These are phyloP conservation scores for Tortrix viridana DNA, from an alignment of 2,888 invertebrate genomes.

Conservation along the genomic window DNA sequence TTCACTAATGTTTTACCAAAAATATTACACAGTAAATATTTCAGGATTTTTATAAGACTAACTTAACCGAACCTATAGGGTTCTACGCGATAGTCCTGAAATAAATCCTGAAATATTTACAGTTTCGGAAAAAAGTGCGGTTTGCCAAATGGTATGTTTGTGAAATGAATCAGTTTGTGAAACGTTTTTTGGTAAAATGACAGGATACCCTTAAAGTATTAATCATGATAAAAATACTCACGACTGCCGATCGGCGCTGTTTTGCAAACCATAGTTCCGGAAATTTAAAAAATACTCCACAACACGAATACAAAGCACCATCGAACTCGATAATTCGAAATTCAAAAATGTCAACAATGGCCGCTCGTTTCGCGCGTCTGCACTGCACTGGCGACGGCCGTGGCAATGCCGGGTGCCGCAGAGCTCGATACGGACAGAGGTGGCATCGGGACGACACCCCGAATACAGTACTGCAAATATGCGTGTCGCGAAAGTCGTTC, in stretches of 20 bases:
- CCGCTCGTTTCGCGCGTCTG: slow-evolving; percentile 31
- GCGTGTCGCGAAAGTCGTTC: no score
- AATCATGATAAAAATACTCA: slow-evolving; percentile 52
- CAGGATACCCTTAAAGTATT: no score
- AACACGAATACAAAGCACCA: slow-evolving; percentile 37
- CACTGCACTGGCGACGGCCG: slow-evolving; percentile 29
- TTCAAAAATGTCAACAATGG: slow-evolving; percentile 39
- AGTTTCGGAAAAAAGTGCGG: no score
- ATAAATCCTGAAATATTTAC: no score
- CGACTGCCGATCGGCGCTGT: slow-evolving; percentile 63
- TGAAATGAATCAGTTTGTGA: no score
- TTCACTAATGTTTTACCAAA: no score
- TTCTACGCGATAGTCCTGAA: no score
- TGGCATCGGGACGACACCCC: not conserved
- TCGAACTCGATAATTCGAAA: slow-evolving; percentile 36
- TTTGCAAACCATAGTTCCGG: slow-evolving; percentile 60
- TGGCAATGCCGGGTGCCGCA: slow-evolving; percentile 22
- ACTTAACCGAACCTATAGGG: no score
- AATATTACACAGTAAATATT: no score
- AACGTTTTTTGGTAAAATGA: no score
- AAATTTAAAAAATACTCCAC: slow-evolving; percentile 27
- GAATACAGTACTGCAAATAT: not conserved
- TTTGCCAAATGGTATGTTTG: no score
- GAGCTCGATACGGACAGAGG: slow-evolving; percentile 8
- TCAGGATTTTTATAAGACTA: no score